phyloP scores from a whole-genome alignment of 2,888 invertebrate genomes.

The Hirtodrosophila confusa region DNA sequence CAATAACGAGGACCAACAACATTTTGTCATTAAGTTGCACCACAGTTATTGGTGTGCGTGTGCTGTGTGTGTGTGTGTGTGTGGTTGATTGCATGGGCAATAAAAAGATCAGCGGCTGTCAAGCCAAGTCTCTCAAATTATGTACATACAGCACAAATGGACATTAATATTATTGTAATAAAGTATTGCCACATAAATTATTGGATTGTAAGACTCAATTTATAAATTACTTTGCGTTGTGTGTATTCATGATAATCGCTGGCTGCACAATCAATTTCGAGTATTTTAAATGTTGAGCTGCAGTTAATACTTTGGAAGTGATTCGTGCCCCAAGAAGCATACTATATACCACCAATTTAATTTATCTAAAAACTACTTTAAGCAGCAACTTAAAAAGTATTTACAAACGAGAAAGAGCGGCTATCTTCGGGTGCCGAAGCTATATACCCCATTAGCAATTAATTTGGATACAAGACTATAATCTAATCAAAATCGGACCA shows the following conservation, averaged over 20 bases:
- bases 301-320: too few species aligned
- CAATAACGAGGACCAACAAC: constrained; percentile 63
- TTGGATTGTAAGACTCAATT: constrained; percentile 56
- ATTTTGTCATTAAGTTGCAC: constrained; percentile 67
- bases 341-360: too few species aligned
- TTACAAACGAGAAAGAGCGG: too few species aligned
- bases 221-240: constrained; percentile 48
- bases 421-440: too few species aligned
- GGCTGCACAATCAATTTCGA: neutral
- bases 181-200: constrained; percentile 62
- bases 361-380: too few species aligned
- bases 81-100: constrained; percentile 47
- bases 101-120: constrained; percentile 73
- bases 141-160: constrained; percentile 27
- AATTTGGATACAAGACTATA: too few species aligned
- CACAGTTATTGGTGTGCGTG: constrained; percentile 46
- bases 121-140: constrained; percentile 30
- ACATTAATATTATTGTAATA: constrained; percentile 60
- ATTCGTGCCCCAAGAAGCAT: too few species aligned
- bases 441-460: too few species aligned
- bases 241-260: constrained; percentile 54
- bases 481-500: too few species aligned
- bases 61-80: constrained; percentile 6
- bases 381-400: too few species aligned
- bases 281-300: too few species aligned